These are phyloP conservation scores for Ranitomeya imitator DNA, from an alignment of 2,113 vertebrate genomes.

Conservation along the genomic window DNA sequence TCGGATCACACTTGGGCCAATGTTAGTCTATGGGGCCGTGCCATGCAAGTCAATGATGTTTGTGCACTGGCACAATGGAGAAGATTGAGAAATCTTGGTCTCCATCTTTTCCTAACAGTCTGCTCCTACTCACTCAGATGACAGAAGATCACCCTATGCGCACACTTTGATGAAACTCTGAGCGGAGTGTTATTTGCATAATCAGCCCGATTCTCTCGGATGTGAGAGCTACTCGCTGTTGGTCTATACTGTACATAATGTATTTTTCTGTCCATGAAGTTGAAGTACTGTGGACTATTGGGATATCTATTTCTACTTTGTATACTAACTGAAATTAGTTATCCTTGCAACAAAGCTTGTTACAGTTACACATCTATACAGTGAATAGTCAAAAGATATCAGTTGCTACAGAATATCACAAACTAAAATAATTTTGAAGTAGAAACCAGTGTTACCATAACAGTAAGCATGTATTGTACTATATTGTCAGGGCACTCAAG, in stretches of 20 bases:
- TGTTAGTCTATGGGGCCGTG: too few species aligned
- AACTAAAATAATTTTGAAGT: not conserved
- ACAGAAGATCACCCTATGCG: too few species aligned
- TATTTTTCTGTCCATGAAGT: not conserved
- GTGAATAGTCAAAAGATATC: not conserved
- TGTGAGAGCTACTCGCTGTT: not conserved
- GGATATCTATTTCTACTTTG: not conserved
- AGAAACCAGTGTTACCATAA: not conserved
- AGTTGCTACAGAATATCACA: not conserved
- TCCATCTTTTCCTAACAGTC: too few species aligned
- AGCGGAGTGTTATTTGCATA: too few species aligned
- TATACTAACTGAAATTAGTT: not conserved
- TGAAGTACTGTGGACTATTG: not conserved
- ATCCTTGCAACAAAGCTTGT: not conserved
- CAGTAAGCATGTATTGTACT: not conserved
- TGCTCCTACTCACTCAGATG: too few species aligned
- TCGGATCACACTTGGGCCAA: too few species aligned
- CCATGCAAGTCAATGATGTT: too few species aligned
- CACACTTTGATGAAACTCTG: too few species aligned
- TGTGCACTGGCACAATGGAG: too few species aligned
- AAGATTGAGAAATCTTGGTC: too few species aligned
- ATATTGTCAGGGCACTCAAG: not conserved
- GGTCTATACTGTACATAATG: not conserved
- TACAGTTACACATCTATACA: not conserved
- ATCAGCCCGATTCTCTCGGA: too few species aligned